A percentile compares a stretch with the other conserved stretches of the same genome.
Conservation (phyloP, 2,797 vertebrate genomes). For the Pseudochirops cupreus region DNA sequence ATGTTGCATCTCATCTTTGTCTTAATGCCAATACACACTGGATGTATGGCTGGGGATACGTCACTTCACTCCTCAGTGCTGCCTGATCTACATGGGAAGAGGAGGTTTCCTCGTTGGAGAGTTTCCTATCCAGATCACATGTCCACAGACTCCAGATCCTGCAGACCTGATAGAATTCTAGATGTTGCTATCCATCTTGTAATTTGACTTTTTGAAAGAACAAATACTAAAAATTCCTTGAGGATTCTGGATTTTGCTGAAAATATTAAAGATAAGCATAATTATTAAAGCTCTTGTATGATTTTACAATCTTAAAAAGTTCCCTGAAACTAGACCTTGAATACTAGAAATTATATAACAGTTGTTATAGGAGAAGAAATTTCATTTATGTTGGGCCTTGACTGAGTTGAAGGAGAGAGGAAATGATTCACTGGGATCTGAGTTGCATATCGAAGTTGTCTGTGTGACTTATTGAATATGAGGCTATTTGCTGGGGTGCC, state of each 20-base stretch:
- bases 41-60: neutral
- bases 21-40: neutral
- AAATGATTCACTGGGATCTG: conserved; percentile 57
- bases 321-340: fast-evolving
- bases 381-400: conserved; percentile 49
- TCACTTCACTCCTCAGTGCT: neutral
- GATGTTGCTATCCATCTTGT: conserved; percentile 49
- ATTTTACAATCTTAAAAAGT: conserved; percentile 54
- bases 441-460: conserved; percentile 17
- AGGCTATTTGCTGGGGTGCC: neutral
- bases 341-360: conserved; percentile 45
- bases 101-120: neutral
- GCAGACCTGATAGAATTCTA: neutral
- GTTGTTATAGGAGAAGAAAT: conserved; percentile 70
- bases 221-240: neutral
- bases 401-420: conserved; percentile 58
- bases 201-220: neutral
- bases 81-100: neutral
- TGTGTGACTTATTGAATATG: conserved; percentile 41
- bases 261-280: neutral
- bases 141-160: neutral
- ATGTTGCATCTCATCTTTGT: neutral
- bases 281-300: conserved; percentile 36
- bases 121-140: neutral
- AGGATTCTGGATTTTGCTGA: neutral